A percentile compares a stretch with the other conserved stretches of the same genome.
phyloP scores from a whole-genome alignment of 2,888 invertebrate genomes.

The Cheilosia scutellata region DNA sequence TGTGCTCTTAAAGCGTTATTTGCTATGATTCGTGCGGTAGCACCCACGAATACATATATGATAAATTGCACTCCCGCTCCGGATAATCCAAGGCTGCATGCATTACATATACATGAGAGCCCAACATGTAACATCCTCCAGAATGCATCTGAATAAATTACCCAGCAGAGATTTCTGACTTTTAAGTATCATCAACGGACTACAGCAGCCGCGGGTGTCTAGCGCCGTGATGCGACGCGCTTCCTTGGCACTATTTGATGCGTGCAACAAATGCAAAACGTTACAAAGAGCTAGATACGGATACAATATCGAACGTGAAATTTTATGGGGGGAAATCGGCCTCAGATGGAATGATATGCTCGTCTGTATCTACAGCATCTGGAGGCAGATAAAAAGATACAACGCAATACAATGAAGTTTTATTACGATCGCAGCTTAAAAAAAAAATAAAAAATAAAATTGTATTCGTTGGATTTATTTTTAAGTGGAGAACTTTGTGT shows the following conservation, averaged over 20 bases:
- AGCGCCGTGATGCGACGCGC: constrained; percentile 42
- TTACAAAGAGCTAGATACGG: constrained; percentile 14
- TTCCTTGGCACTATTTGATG: constrained; percentile 65
- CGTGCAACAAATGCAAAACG: constrained; percentile 56
- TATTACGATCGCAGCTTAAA: constrained; percentile 51
- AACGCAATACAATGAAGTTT: constrained; percentile 34
- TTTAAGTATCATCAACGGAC: constrained; percentile 37
- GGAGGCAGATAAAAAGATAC: constrained; percentile 19
- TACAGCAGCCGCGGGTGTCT: constrained; percentile 28
- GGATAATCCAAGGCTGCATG: constrained; percentile 20
- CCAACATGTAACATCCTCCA: constrained; percentile 47
- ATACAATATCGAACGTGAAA: constrained; percentile 36
- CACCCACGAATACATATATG: constrained; percentile 51
- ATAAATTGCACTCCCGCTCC: constrained; percentile 47
- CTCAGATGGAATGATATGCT: not conserved
- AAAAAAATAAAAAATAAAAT: constrained; percentile 1
- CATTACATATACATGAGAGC: constrained; percentile 57
- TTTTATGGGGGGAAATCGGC: constrained; percentile 20
- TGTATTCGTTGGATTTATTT: constrained; percentile 42
- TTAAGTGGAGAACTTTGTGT: constrained; percentile 56
- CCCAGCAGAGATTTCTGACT: constrained; percentile 44
- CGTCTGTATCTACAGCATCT: constrained; percentile 48
- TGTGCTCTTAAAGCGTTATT: constrained; percentile 52
- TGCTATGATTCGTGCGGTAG: constrained; percentile 58
- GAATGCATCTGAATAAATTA: constrained; percentile 72